phyloP scores from a whole-genome alignment of 2,888 invertebrate genomes.

The Nesidiocoris tenuis region DNA sequence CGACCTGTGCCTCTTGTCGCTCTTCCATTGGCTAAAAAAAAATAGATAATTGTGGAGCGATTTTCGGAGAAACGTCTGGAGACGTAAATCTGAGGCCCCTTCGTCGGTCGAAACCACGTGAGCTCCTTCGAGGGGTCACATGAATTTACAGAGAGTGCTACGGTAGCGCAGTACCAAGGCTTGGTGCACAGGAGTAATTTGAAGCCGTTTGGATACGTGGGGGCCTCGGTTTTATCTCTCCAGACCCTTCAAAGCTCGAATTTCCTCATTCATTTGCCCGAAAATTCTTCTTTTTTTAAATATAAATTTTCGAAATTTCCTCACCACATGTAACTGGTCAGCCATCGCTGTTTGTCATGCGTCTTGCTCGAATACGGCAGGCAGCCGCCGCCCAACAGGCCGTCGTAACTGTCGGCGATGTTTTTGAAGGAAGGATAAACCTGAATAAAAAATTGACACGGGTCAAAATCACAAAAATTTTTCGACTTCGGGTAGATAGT shows the following conservation, averaged over 20 bases:
- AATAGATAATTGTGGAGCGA: neutral
- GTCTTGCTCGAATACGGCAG: conserved; percentile 78
- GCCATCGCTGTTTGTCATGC: conserved; percentile 82
- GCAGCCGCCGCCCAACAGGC: conserved; percentile 80
- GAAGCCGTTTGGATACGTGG: too few species aligned
- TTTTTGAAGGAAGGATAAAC: conserved; percentile 81
- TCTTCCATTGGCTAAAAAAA: conserved; percentile 76
- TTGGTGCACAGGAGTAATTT: too few species aligned
- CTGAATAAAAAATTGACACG: conserved; percentile 49
- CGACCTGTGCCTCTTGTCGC: conserved; percentile 67
- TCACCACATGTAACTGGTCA: conserved; percentile 73
- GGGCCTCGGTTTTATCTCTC: neutral
- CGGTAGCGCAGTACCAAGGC: too few species aligned
- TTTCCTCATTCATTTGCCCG: neutral
- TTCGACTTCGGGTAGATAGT: too few species aligned
- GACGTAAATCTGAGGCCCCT: too few species aligned
- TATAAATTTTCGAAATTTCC: conserved; percentile 53
- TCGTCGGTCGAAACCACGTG: too few species aligned
- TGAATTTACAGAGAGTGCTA: too few species aligned
- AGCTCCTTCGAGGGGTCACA: too few species aligned
- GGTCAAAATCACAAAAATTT: too few species aligned
- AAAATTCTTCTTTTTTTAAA: neutral
- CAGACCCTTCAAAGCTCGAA: too few species aligned
- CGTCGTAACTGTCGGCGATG: conserved; percentile 81
- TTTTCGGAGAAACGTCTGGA: too few species aligned